Evolutionary conservation across 2,797 vertebrate genomes (phyloP).

Genomic region (Anguilla anguilla): DNA sequence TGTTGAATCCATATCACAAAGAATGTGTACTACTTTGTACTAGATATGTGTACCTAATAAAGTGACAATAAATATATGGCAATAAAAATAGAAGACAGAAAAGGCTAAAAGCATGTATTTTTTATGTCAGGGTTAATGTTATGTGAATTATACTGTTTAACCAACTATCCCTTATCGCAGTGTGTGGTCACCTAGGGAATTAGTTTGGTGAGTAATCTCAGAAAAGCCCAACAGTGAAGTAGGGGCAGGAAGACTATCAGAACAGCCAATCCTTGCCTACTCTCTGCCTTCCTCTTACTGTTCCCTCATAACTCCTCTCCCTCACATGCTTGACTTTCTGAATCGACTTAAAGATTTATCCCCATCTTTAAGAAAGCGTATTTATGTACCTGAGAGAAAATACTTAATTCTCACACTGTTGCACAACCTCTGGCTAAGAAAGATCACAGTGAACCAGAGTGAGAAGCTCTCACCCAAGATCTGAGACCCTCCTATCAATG

Average conservation of each 20-base stretch:
- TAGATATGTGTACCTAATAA: no score
- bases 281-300: not conserved
- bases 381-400: slow-evolving; percentile 15
- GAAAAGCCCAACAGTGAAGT: not conserved
- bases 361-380: not conserved
- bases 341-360: not conserved
- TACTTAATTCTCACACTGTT: slow-evolving; percentile 7
- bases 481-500: not conserved
- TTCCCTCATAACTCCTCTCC: not conserved
- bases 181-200: not conserved
- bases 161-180: not conserved
- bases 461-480: not conserved
- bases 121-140: not conserved
- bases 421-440: not conserved
- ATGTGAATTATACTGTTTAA: not conserved
- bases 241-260: not conserved
- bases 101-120: not conserved
- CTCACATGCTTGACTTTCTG: not conserved
- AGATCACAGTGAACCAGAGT: slow-evolving; percentile 20
- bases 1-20: no score
- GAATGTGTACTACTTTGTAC: no score
- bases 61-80: no score
- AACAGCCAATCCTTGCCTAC: not conserved
- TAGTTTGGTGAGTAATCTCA: no score
- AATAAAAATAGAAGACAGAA: not conserved